Base-by-base conservation (phyloP, 2,797 vertebrate genomes). In the Cynodonichthys magdalenae region DNA sequence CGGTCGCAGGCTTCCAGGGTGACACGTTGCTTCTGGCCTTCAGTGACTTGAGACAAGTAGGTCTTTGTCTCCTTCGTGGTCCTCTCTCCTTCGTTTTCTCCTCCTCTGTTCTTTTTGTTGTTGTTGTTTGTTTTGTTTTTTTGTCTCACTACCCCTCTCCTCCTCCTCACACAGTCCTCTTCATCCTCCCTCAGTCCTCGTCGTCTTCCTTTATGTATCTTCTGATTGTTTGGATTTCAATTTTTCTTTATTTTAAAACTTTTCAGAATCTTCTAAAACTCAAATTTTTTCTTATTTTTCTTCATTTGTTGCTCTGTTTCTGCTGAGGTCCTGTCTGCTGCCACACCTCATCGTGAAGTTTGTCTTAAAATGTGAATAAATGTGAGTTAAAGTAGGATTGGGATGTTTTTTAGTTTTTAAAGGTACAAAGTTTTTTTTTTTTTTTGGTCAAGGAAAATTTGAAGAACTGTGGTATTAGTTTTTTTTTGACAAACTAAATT, bases 41-140 rank as follows among this genome's bases (percentile, higher is more conserved):
- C 97, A 98, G 97, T 95, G 96, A 99, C 96, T 98, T 99, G 96
- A 98, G 97, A 99, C 97, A 99, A 98, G 97, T 99, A 98, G 95
- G 97, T 95, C 96, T 98, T 98, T 99, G 97, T 93, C 89, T 92
- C 84, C 87, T 55, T 90, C 92, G 90, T 95, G 92, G 93, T 94
- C 94, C 92, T 94, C 93, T 94, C 94, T 88, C 83, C 86, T 86
- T 84, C 80, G 53, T 84, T 88, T 79, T 82, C 67, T 87, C 77
- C 79, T 79, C 80, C 77, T 83, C 24, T 80, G 51, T 34, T 34
- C 9, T 7, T 34, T 34, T 34, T 34, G 7, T 31, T 31, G 31
- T 34, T 34, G 7, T 34, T 34, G 31, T 34, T 34, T 34, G 31
- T 83, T 73, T 75, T 66, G 63, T 50, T 14, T 53, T 55, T 27